Evolutionary conservation across 2,113 vertebrate species (phyloP), one percentile per base, ranked within the genome.

Genomic region (Spilogale gracilis): DNA sequence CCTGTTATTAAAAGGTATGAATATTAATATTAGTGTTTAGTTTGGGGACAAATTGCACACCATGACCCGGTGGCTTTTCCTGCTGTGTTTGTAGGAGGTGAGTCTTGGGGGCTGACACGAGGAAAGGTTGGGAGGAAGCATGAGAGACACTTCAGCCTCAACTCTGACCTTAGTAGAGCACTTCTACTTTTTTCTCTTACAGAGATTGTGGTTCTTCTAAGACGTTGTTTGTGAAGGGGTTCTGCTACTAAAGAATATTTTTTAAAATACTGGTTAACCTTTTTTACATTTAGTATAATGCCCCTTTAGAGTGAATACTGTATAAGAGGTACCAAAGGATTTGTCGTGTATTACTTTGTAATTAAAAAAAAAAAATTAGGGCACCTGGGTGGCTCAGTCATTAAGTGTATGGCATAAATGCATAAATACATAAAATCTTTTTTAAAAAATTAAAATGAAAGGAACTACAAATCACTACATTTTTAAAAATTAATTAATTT

Each of bases 21-120:
- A 11, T 96, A 50, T 61, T 89, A 86, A 93, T 71, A 87, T 84
- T 38, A 96, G 30, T 52, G 23, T 95, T 89, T 89, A 52, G 13
- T 80, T 92, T 96, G 20, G 43, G 30, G 30, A 54, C n/a, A 95
- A 50, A 32, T 43, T 85, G 30, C 1, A 27, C 78, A 43, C 58
- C 32, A 8, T 38, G 69, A 30, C 45, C 48, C 11, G 20, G 6
- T 74, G 74, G 27, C 45, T 94, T 92, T 90, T 88, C 56, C 67
- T 50, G 0, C 54, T n/a, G 10, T 95, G 71, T 65, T 43, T 85
- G 11, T 43, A 6, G 21, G 13, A n/a, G 1, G 17, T 84, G 43
- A 85, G 54, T 23, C 63, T 67, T 32, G 32, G 4, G 9, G 27
- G 9, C 9, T 83, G 38, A 83, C 21, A 1, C 9, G 74, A 18